Evolutionary conservation across 2,888 invertebrate genomes (phyloP).

Genomic region (Leucophora obtusa): DNA sequence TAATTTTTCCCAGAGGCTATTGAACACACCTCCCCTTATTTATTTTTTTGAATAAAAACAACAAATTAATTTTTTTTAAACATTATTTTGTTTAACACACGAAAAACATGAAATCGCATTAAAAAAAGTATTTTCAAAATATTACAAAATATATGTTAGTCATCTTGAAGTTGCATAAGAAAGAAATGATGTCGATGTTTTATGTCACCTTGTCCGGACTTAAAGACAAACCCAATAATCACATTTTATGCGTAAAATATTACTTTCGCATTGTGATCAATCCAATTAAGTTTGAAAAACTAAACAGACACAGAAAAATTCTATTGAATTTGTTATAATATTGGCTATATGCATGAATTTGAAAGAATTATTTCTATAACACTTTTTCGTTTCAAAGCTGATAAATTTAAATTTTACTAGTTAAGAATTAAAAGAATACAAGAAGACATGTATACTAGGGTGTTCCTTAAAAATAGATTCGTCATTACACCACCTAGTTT

Average conservation of each 20-base stretch:
- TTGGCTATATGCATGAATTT: background rate
- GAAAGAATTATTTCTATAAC: too few relatives aligned
- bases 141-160: background rate
- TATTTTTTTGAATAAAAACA: background rate
- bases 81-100: background rate
- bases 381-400: too few relatives aligned
- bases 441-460: too few relatives aligned
- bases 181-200: too few relatives aligned
- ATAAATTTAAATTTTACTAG: too few relatives aligned
- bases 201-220: background rate
- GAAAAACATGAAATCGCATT: background rate
- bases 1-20: constrained; percentile 42
- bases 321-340: background rate
- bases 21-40: constrained; percentile 33
- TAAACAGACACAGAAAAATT: background rate
- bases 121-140: background rate
- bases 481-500: too few relatives aligned
- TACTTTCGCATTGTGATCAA: constrained; percentile 28
- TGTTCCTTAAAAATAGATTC: too few relatives aligned
- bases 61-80: background rate
- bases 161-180: background rate
- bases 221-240: background rate
- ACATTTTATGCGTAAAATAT: constrained; percentile 43
- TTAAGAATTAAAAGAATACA: too few relatives aligned
- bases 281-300: constrained; percentile 34